A percentile compares a stretch with the other conserved stretches of the same genome.
Evolutionary conservation across 2,113 vertebrate species (phyloP).

Genomic region (Nesospiza acunhae): DNA sequence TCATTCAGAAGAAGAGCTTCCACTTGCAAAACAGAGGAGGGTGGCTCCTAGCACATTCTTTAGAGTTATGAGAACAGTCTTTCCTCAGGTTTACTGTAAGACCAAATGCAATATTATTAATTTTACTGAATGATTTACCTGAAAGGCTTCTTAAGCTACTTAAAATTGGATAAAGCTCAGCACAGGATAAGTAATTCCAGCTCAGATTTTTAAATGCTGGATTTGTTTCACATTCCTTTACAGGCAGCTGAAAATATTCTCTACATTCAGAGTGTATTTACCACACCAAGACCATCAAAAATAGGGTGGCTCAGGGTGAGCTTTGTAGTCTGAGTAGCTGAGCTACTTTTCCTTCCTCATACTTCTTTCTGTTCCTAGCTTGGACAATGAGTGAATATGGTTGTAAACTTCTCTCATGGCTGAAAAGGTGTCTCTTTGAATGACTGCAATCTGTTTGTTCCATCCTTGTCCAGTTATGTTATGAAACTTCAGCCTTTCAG

Average conservation of each 20-base stretch:
- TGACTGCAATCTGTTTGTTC: background rate
- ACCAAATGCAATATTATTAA: background rate
- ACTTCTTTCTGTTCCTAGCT: background rate
- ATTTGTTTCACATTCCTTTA: background rate
- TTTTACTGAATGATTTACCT: background rate
- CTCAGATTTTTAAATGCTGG: background rate
- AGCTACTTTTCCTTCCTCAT: background rate
- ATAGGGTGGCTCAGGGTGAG: background rate
- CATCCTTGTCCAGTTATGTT: background rate
- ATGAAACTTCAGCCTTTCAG: background rate
- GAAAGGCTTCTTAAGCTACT: background rate
- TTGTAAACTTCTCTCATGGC: background rate
- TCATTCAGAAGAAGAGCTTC: background rate
- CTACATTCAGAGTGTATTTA: background rate
- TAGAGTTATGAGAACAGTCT: background rate
- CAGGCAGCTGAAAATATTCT: background rate
- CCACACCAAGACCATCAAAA: background rate
- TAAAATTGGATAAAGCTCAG: background rate
- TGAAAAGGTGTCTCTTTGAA: background rate
- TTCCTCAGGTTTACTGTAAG: background rate
- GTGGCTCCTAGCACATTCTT: background rate
- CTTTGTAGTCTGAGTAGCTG: background rate
- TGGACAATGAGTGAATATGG: background rate
- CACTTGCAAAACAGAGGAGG: background rate
- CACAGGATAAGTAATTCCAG: background rate